Base-by-base conservation (phyloP, 2,888 invertebrate species). In the Norana najaformis region DNA sequence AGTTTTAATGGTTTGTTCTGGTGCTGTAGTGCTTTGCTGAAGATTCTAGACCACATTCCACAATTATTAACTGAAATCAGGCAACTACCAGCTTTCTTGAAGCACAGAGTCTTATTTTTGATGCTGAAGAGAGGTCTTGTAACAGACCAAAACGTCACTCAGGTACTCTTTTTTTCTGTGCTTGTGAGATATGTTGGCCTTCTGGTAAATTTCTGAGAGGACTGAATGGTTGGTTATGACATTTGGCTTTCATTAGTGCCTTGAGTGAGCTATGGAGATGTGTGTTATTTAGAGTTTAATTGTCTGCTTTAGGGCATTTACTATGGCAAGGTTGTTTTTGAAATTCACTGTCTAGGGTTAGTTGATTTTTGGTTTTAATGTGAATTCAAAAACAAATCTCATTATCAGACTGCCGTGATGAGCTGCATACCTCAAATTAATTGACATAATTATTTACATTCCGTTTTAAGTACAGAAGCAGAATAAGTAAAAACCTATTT, bases 71-170 rank as follows among this genome's bases (percentile, higher is more conserved):
- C 23, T 34, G 89, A 89, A 34, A 88, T 90, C 30, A 30, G 38
- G 11, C 47, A 35, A 23, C 90, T 92, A 35, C 92, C 92, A 34
- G 83, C 90, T 34, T 90, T 41, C 53, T 90, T 94, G 34, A 94
- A 93, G 92, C 93, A 93, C 91, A 93, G 92, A 89, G 92, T 93
- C 88, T 91, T 94, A 16, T 91, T 93, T 83, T 90, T 94, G 85
- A 94, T 94, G 94, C 92, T 93, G 83, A 94, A 94, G 91, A 91
- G 94, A 90, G 94, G 94, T 11, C 91, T 93, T 16, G 92, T 94
- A 36, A 93, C 93, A 83, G 94, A 94, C 92, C 90, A 92, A 39
- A 94, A 94, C 89, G 93, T 94, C 88, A 89, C 91, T 34, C 93
- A 93, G 93, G 94, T 94, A n/a, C 30, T 30, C 35, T 5, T 88